Evolutionary conservation across 2,888 invertebrate species (phyloP), one percentile per base, ranked within the genome.

Genomic region (Anorthoa munda): DNA sequence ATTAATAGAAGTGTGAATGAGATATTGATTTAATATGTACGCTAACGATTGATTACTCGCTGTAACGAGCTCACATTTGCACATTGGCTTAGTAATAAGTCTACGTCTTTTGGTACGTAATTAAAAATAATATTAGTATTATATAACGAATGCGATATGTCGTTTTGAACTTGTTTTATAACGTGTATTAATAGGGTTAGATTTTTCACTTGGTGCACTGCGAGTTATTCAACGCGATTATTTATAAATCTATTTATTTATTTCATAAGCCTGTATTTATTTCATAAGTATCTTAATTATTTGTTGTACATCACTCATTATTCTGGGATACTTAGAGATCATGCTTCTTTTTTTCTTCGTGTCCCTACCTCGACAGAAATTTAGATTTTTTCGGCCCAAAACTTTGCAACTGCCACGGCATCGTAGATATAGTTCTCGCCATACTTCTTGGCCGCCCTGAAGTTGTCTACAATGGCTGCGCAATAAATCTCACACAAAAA

Each of bases 1-100:
- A 79, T 82, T 79, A 79, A 70, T 70, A 53, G 13, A 74, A 50
- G 76, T 84, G 77, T 79, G 74, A 84, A 83, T 79, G 60, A 76
- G 72, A 72, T 82, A 83, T 82, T 76, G 61, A 76, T 79, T 75
- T 79, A 79, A 83, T 76, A 65, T 66, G 66, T 76, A 65, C 64
- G 66, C 39, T 51, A 39, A 67, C 69, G 76, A 76, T 82, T 61
- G 66, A 82, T 82, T 21, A 65, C 48, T 21, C 5, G 15, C 72
- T 69, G 31, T 69, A 69, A 83, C 55, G 59, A 67, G 64, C 69
- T 45, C 60, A 69, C 64, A 72, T 81, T 74, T 63, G 31, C 83
- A 72, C 70, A 53, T 60, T 48, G 56, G 9, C 31, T 61, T 48
- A 26, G 60, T 63, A 66, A 82, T 81, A 67, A 55, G 12, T 75